Base-by-base conservation (phyloP, 2,113 vertebrate genomes). In the Fukomys damarensis region DNA sequence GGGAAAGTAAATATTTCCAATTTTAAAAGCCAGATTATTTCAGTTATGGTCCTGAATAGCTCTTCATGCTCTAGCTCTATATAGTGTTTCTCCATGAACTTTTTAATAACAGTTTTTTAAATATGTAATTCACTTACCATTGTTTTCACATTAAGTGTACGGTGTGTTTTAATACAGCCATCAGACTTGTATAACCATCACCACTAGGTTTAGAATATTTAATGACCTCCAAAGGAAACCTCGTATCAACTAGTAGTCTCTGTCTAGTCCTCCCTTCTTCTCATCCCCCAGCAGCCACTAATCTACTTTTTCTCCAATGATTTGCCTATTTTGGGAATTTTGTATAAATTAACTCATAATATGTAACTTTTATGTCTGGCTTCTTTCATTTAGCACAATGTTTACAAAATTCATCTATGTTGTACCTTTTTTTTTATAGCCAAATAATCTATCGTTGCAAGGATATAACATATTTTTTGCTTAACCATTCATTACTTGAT, bases 201-300 rank as follows among this genome's bases (percentile, higher is more conserved):
- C 5, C 77, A 46, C 43, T 76, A 9, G 84, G 80, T 96, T 91
- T 91, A 93, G 95, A 89, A 83, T 68, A 68, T 70, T 94, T 63
- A 79, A 89, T 86, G 26, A 84, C 26, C 30, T 3, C 61, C 14
- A 28, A 93, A 85, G 86, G 54, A 79, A 94, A 66, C 38, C 12
- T 41, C 76, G 0, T 43, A 38, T 14, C 22, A n/a, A 6, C 41
- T 61, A 24, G 28, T 63, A 46, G 16, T 81, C 35, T 26, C 56
- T 76, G 8, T 12, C 22, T 7, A 9, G 32, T 66, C 14, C 22
- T 63, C 13, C 16, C 43, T 66, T 66, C 19, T 28, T 14, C 1
- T 3, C 35, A 3, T 3, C 14, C 89, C 32, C 38, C 8, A 30
- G 2, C 41, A 80, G 72, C 59, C 58, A 77, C 46, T 80, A 56